Base-by-base conservation (phyloP, 2,113 vertebrate genomes). In the Bubo scandiacus region DNA sequence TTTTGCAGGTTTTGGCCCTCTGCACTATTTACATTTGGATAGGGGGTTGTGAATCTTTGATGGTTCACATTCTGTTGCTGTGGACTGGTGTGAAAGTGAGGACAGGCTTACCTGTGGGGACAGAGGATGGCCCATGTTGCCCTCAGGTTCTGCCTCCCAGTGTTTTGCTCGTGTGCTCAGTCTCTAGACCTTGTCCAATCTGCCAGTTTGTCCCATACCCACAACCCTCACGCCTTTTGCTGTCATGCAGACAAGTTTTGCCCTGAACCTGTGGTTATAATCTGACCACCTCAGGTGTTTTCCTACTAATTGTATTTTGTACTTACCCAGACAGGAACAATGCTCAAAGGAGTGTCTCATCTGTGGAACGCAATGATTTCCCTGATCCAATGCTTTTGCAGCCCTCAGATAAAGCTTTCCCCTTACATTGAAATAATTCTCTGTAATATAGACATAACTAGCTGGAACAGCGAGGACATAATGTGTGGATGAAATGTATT, bases 191-290 rank as follows among this genome's bases (percentile, higher is more conserved):
- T 92, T 34, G 6, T 21, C 12, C 23, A 34, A 11, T 8, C 12
- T 85, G 29, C 9, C 61, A 72, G 22, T 23, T n/a, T 75, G 29
- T 42, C 13, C 49, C 3, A 0, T 16, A 34, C 3, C 8, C 32
- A 63, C 4, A 49, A 5, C 8, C 6, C 6, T 20, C 3, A 0
- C 0, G 17, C 8, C 17, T 73, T 73, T 68, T 2, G 1, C 38
- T 78, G 36, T 42, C 34, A 36, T 2, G 4, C 10, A 36, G 26
- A 21, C 5, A 88, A 40, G 3, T 78, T 87, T 92, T 90, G 34
- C 38, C 22, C 21, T 61, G 49, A 85, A 15, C 15, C 68, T 72
- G 15, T 43, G 11, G 20, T 92, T 57, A 52, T 43, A 81, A 79
- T 12, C 9, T 67, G 38, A 29, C 13, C 12, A 55, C 34, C 10